Evolutionary conservation across 2,113 vertebrate species (phyloP).

Genomic region (Anarhynchus alexandrinus): DNA sequence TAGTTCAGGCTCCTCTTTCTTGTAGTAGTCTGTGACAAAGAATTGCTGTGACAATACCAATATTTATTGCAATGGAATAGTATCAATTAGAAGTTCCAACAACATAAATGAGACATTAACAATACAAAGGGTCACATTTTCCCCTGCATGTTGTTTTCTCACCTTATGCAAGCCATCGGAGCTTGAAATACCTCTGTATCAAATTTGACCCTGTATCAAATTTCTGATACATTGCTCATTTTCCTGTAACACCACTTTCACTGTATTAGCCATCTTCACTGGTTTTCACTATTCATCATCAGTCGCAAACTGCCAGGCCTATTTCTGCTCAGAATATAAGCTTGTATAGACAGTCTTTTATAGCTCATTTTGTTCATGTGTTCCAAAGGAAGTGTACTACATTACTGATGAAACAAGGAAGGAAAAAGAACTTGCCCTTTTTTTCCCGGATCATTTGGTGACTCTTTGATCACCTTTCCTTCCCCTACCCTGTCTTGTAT

Average conservation of each 20-base stretch:
- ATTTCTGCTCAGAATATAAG: background rate
- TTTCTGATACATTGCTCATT: background rate
- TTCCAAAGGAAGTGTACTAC: background rate
- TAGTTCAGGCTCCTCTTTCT: background rate
- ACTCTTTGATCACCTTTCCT: background rate
- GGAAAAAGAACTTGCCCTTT: background rate
- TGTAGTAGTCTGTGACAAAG: background rate
- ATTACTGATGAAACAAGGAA: background rate
- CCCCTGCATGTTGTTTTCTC: background rate
- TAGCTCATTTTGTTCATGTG: background rate
- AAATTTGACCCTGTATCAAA: background rate
- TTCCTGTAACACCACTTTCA: background rate
- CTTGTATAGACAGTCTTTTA: background rate
- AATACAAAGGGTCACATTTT: background rate
- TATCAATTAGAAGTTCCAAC: background rate
- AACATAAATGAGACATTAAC: background rate
- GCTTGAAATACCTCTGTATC: background rate
- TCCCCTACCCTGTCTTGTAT: background rate
- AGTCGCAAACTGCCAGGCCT: background rate
- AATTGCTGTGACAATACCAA: background rate
- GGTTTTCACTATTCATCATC: background rate
- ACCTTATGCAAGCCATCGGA: background rate
- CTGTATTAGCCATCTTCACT: background rate
- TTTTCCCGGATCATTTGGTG: background rate
- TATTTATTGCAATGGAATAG: background rate